phyloP scores from a whole-genome alignment of 2,797 vertebrate genomes.

The Ctenopoma kingsleyae region DNA sequence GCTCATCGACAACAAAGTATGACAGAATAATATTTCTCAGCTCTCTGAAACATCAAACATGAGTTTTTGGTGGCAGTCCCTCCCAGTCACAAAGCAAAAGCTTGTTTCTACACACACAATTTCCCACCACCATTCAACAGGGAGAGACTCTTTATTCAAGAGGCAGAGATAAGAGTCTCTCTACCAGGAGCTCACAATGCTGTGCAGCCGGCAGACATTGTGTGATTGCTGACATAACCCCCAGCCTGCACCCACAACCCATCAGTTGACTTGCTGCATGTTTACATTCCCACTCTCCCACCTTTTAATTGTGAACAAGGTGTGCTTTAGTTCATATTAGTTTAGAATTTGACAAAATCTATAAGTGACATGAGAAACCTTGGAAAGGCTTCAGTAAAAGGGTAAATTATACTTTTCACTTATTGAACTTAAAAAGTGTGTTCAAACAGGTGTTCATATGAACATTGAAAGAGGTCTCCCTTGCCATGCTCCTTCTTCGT shows the following conservation, averaged over 20 bases:
- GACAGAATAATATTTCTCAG: neutral
- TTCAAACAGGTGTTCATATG: too few species aligned
- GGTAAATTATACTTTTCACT: slow-evolving; percentile 2
- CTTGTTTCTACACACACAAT: neutral
- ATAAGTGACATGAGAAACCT: slow-evolving; percentile 2
- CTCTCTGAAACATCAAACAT: slow-evolving; percentile 19
- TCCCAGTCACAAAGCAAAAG: slow-evolving; percentile 12
- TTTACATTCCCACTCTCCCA: slow-evolving; percentile 18
- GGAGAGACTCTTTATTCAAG: slow-evolving; percentile 18
- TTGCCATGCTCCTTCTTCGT: too few species aligned
- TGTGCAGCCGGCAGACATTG: slow-evolving; percentile 13
- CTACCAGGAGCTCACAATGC: slow-evolving; percentile 4
- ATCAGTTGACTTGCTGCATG: slow-evolving; percentile 17
- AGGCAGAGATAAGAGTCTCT: slow-evolving; percentile 28
- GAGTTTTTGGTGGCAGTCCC: slow-evolving; percentile 17
- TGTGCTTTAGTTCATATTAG: slow-evolving; percentile 1
- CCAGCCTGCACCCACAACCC: neutral
- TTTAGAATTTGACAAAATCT: slow-evolving; percentile 28
- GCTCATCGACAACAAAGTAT: neutral
- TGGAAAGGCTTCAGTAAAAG: neutral
- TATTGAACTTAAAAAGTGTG: neutral
- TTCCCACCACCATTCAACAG: slow-evolving; percentile 12
- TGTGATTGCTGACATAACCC: slow-evolving; percentile 18
- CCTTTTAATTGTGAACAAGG: slow-evolving; percentile 26
- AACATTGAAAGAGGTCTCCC: too few species aligned